Percentiles rank a stretch among this genome's conserved stretches.
Conservation (phyloP, 2,113 vertebrate species). For the Irena cyanogastra region DNA sequence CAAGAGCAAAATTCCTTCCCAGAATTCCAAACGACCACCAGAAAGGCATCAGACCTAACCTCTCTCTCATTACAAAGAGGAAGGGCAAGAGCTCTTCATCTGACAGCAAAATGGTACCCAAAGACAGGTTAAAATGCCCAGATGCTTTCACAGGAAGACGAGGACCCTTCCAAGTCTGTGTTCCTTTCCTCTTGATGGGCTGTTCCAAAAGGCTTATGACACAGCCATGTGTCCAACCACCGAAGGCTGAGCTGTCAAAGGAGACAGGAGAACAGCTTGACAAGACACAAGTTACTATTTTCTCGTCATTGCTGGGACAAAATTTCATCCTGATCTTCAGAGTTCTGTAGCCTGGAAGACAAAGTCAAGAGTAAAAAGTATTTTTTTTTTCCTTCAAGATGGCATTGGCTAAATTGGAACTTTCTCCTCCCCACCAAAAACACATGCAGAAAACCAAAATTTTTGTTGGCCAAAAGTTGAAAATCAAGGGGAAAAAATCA, state of each 20-base stretch:
- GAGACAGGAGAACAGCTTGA: not conserved
- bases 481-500: not conserved
- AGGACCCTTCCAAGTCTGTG: not conserved
- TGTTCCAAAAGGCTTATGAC: not conserved
- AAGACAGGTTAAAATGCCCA: not conserved
- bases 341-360: not conserved
- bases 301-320: not conserved
- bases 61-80: not conserved
- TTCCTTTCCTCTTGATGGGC: not conserved
- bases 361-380: not conserved
- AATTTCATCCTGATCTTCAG: not conserved
- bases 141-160: not conserved
- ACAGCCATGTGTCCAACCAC: accelerated
- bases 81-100: not conserved
- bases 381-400: not conserved
- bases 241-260: not conserved
- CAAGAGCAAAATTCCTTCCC: not conserved
- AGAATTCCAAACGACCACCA: not conserved
- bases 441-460: accelerated
- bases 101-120: not conserved
- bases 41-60: not conserved
- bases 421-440: not conserved
- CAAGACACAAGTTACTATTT: not conserved
- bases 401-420: not conserved
- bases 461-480: not conserved